A percentile compares a stretch with the other conserved stretches of the same genome.
Evolutionary conservation across 2,797 vertebrate species (phyloP).

Genomic region (Pipistrellus kuhlii): DNA sequence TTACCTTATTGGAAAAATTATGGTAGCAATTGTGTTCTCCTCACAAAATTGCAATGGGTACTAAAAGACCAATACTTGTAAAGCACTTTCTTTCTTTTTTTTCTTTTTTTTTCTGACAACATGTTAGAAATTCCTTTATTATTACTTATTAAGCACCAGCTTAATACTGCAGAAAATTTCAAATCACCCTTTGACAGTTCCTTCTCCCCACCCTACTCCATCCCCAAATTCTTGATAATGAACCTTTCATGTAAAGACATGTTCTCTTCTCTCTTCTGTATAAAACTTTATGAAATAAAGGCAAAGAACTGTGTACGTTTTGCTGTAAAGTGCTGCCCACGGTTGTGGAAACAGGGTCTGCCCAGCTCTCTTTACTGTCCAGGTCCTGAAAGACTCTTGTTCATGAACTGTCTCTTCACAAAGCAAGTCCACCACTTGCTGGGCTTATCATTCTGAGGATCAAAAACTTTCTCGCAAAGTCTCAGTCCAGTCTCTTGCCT

Average conservation of each 20-base stretch:
- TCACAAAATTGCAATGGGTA: not conserved
- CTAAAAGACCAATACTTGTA: not conserved
- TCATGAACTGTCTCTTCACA: conserved; percentile 99
- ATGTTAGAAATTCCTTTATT: conserved; percentile 82
- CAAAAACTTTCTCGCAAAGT: conserved; percentile 98
- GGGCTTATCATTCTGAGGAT: conserved; percentile 98
- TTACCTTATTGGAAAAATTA: not conserved
- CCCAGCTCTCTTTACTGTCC: conserved; percentile 90
- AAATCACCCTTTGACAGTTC: conserved; percentile 59
- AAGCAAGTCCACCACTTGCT: conserved; percentile 99
- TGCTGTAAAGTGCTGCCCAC: conserved; percentile 58
- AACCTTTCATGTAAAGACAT: conserved; percentile 65
- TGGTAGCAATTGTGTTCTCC: conserved; percentile 2
- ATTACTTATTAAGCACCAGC: conserved; percentile 90
- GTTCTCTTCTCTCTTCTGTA: conserved; percentile 77
- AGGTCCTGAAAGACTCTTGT: conserved; percentile 98
- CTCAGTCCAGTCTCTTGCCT: conserved; percentile 97
- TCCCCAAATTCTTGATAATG: conserved; percentile 36
- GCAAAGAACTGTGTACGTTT: conserved; percentile 80
- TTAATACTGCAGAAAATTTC: conserved; percentile 86
- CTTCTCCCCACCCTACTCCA: not conserved
- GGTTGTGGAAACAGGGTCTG: not conserved
- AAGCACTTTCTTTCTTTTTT: not conserved
- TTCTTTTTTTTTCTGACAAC: conserved; percentile 72
- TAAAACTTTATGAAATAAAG: conserved; percentile 84